Percentiles rank a stretch among this genome's conserved stretches.
Evolutionary conservation across 1,140 invertebrate species (phyloP).

Genomic region (Pogonomyrmex barbatus): DNA sequence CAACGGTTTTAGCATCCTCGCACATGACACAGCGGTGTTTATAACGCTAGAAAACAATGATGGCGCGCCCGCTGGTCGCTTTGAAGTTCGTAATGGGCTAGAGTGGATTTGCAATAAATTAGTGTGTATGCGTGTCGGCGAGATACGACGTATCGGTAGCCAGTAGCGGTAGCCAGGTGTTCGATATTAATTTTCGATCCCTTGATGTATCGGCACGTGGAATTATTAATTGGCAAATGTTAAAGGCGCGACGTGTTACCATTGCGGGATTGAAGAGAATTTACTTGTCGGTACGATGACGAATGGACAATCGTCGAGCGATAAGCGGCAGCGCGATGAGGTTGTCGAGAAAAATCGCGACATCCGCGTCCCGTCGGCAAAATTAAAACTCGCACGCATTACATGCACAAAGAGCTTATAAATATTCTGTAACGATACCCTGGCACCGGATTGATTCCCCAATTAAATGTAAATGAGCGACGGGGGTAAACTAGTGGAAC

Average conservation of each 20-base stretch:
- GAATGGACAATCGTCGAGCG: background rate
- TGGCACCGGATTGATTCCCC: slow-evolving; percentile 74
- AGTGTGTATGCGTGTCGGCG: slow-evolving; percentile 42
- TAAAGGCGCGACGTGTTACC: slow-evolving; percentile 52
- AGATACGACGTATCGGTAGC: slow-evolving; percentile 50
- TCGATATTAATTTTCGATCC: slow-evolving; percentile 59
- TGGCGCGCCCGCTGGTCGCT: slow-evolving; percentile 42
- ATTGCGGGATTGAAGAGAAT: slow-evolving; percentile 31
- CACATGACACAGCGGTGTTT: slow-evolving; percentile 36
- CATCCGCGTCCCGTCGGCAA: slow-evolving; percentile 38
- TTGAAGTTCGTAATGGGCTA: slow-evolving; percentile 59
- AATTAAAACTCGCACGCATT: slow-evolving; percentile 69
- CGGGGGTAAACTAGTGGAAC: slow-evolving; percentile 51
- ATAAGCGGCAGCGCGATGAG: slow-evolving; percentile 34
- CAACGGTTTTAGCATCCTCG: slow-evolving; percentile 55
- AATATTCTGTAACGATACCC: slow-evolving; percentile 76
- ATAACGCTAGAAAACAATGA: slow-evolving; percentile 63
- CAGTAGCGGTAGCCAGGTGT: slow-evolving; percentile 40
- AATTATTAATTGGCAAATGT: slow-evolving; percentile 69
- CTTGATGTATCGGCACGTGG: slow-evolving; percentile 62
- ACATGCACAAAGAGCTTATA: slow-evolving; percentile 69
- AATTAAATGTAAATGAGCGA: slow-evolving; percentile 77
- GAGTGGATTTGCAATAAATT: slow-evolving; percentile 61
- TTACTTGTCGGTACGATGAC: background rate
- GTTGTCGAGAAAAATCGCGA: slow-evolving; percentile 61